Evolutionary conservation across 2,797 vertebrate species (phyloP).

Genomic region (Characodon lateralis): DNA sequence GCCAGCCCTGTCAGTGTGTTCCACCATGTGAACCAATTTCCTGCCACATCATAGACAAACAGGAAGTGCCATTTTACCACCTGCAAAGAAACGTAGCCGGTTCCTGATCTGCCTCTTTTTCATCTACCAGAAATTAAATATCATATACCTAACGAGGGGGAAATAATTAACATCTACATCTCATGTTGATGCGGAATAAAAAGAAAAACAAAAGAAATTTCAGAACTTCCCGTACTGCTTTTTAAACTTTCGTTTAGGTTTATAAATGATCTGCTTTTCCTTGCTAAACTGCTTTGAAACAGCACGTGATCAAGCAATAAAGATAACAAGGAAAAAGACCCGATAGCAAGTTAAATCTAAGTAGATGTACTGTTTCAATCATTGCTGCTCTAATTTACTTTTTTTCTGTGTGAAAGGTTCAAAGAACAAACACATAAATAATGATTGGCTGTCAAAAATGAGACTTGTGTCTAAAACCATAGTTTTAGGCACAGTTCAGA

Average conservation of each 20-base stretch:
- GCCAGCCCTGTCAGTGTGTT: slow-evolving; percentile 60
- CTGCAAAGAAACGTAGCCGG: slow-evolving; percentile 40
- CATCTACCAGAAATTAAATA: slow-evolving; percentile 47
- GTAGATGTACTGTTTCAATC: neutral
- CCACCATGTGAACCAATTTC: slow-evolving; percentile 72
- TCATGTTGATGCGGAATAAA: neutral
- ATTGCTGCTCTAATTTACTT: neutral
- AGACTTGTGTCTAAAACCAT: too few relatives aligned
- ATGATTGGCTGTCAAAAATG: neutral
- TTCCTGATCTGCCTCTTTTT: slow-evolving; percentile 27
- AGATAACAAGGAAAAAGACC: neutral
- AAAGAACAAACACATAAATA: neutral
- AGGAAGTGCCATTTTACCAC: slow-evolving; percentile 67
- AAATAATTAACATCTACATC: neutral
- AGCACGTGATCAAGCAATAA: neutral
- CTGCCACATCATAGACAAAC: slow-evolving; percentile 74
- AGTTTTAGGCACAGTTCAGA: neutral
- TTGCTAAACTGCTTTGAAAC: neutral
- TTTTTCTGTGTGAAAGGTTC: neutral
- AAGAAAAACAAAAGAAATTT: neutral
- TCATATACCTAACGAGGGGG: slow-evolving; percentile 30
- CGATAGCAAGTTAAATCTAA: neutral
- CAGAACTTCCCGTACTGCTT: neutral
- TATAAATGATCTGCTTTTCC: neutral
- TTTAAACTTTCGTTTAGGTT: neutral